Evolutionary conservation across 2,797 vertebrate species (phyloP), one percentile per base, ranked within the genome.

Genomic region (Aldrovandia affinis): DNA sequence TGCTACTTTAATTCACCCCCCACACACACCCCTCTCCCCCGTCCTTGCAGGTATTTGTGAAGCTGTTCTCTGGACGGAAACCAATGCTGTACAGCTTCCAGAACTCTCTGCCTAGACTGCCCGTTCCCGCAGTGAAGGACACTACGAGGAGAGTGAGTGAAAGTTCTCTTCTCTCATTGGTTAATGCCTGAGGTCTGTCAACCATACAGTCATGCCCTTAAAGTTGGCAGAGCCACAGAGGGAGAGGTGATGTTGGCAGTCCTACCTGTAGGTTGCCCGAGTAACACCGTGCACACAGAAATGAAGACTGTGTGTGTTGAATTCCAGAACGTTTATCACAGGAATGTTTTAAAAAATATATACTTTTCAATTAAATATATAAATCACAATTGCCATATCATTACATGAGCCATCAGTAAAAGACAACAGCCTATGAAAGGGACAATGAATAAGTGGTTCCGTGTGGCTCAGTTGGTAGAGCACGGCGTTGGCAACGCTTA

Each of bases 21-120:
- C 82, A 83, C n/a, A 0, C 36, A 28, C 80, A 18, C 81, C 8
- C 0, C 44, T n/a, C 52, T 28, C 6, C 47, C 59, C 15, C 55
- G 15, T 55, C 52, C 39, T 18, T 50, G 7, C 88, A 96, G 96
- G 0, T 95, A 42, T 88, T 96, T 47, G 96, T 99, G 86, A 98
- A 97, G 91, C 89, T 99, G 87, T 98, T 99, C 84, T 99, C 98
- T 2, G 97, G 98, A 79, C 95, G 96, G 25, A 99, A 98, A 86
- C 98, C 98, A 73, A 98, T 99, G 97, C 88, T 99, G 9, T 99
- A 98, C 93, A 99, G 98, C 92, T 99, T 99, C 94, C 98, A 99
- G 94, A 97, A 96, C 0, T 97, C 97, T 0, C 91, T 99, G 59
- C 98, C 98, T 0, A 95, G 97, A 28, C 91, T 98, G 47, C 97